Evolutionary conservation across 1,140 invertebrate species (phyloP).

Genomic region (Trachymyrmex cornetzi): DNA sequence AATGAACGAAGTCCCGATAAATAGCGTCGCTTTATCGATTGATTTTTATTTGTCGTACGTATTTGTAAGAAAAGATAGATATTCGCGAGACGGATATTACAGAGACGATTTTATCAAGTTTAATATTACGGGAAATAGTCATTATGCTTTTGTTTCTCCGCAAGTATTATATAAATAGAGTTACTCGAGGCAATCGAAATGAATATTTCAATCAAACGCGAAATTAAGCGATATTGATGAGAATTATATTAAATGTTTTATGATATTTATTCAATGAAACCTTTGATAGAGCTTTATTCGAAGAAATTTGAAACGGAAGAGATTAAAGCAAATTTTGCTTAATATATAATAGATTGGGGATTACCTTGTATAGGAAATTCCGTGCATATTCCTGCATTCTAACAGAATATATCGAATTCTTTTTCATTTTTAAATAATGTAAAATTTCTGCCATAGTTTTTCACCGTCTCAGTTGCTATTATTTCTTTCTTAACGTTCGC

Average conservation of each 20-base stretch:
- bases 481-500: background rate
- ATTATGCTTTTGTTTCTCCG: background rate
- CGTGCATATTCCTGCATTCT: background rate
- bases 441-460: slow-evolving; percentile 10
- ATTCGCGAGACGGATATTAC: background rate
- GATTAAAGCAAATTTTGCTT: slow-evolving; percentile 9
- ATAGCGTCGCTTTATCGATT: slow-evolving; percentile 33
- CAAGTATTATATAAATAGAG: background rate
- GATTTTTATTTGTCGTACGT: slow-evolving; percentile 10
- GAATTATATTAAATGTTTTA: slow-evolving; percentile 6
- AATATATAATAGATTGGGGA: background rate
- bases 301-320: background rate
- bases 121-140: slow-evolving; percentile 18
- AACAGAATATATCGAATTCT: slow-evolving; percentile 8
- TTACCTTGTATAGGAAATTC: slow-evolving; percentile 5
- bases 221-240: background rate
- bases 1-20: background rate
- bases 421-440: background rate
- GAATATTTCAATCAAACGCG: background rate
- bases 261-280: background rate
- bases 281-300: background rate
- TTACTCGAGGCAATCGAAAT: background rate
- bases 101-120: background rate
- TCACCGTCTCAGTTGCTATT: background rate
- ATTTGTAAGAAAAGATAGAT: slow-evolving; percentile 1